Conservation (phyloP, 1,140 invertebrate genomes). For the Drosophila kepulauana region DNA sequence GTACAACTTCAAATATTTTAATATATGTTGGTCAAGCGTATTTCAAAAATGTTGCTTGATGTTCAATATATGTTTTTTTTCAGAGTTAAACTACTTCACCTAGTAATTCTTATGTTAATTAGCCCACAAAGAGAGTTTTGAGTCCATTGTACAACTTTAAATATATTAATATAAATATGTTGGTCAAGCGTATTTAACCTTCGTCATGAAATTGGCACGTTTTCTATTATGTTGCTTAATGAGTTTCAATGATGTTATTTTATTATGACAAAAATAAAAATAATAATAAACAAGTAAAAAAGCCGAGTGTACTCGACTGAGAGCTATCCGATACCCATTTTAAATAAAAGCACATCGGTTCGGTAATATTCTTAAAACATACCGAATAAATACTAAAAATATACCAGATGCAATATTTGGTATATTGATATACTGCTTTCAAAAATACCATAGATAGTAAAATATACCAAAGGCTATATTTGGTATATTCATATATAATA, state of each 20-base stretch:
- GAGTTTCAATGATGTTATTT: slow-evolving; percentile 22
- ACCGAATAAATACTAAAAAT: no score
- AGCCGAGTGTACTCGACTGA: no score
- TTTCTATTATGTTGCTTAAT: slow-evolving; percentile 21
- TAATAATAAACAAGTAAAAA: slow-evolving; percentile 11
- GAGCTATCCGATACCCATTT: no score
- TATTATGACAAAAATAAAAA: background rate
- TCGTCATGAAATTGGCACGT: slow-evolving; percentile 20
- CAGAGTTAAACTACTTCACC: background rate
- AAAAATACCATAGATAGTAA: no score
- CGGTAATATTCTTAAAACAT: no score
- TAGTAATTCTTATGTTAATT: background rate
- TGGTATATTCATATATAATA: no score
- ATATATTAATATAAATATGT: background rate
- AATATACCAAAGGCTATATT: no score
- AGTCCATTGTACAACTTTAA: slow-evolving; percentile 1
- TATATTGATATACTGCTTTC: no score
- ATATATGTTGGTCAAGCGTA: background rate
- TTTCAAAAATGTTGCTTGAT: slow-evolving; percentile 22
- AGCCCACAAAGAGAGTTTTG: background rate
- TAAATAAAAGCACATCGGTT: no score
- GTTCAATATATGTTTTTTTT: slow-evolving; percentile 3
- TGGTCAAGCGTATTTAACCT: slow-evolving; percentile 15
- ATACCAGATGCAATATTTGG: no score
- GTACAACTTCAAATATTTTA: background rate